These are phyloP conservation scores for Spinibarbus caldwelli DNA, from an alignment of 2,797 vertebrate species.

Conservation along the genomic window DNA sequence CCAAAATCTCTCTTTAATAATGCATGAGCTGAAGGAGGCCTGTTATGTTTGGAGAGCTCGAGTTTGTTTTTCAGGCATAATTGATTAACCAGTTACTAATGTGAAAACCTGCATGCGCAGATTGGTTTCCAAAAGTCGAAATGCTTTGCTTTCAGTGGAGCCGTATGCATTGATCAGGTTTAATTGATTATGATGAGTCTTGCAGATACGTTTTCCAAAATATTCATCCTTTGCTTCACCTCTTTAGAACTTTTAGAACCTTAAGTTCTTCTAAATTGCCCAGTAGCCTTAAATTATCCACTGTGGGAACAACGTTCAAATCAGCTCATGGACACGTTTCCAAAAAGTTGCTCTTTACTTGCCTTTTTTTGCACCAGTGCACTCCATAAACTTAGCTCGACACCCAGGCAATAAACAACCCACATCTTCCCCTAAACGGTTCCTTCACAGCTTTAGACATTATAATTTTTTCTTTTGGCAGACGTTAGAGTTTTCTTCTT, in stretches of 20 bases:
- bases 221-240: not conserved
- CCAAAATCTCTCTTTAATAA: slow-evolving; percentile 25
- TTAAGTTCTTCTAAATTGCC: not conserved
- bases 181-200: slow-evolving; percentile 41
- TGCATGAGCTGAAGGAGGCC: slow-evolving; percentile 3
- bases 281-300: not conserved
- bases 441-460: slow-evolving; percentile 21
- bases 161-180: slow-evolving; percentile 10
- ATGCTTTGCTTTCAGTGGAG: slow-evolving; percentile 5
- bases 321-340: slow-evolving; percentile 58
- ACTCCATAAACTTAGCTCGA: slow-evolving; percentile 66
- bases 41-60: slow-evolving; percentile 43
- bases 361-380: slow-evolving; percentile 51
- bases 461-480: not conserved
- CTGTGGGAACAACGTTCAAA: slow-evolving; percentile 52
- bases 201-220: slow-evolving; percentile 12
- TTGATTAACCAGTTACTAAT: slow-evolving; percentile 35
- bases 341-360: slow-evolving; percentile 55
- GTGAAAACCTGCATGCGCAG: slow-evolving; percentile 25
- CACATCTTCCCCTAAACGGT: slow-evolving; percentile 10
- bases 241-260: not conserved
- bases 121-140: slow-evolving; percentile 26
- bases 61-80: slow-evolving; percentile 24
- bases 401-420: slow-evolving; percentile 17
- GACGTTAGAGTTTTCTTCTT: not conserved